Base-by-base conservation (phyloP, 2,888 invertebrate species). In the Eumerus sabulonum region DNA sequence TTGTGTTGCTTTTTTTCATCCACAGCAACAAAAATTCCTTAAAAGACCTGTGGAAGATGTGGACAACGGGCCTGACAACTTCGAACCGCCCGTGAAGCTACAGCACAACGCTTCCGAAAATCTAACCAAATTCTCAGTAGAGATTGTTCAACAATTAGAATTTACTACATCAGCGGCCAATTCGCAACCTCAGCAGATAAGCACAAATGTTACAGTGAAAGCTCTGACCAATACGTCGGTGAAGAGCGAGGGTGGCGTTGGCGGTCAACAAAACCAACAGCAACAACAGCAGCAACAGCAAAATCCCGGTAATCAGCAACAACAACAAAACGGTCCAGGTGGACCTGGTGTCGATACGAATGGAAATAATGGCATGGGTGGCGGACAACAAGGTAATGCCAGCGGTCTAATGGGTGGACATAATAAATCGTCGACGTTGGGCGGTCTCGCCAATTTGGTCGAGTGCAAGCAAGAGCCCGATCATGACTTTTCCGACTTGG, bases 191-290 rank as follows among this genome's bases (percentile, higher is more conserved):
- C 96, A 96, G 86, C 96, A 96, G 89, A 96, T 96, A 83, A 95
- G 94, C 85, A 96, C 97, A 82, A 96, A 96, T 90, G 96, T 97
- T 70, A 97, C 96, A 60, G 96, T 97, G 82, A 97, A 96, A 86
- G 93, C 94, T 40, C 89, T 94, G 84, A 93, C 93, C 82, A 94
- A 93, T 86, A 92, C 93, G 53, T 89, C 89, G 62, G 89, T 89
- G 44, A 89, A 89, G 81, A 89, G 88, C 82, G 89, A 89, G 83
- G 88, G 88, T 45, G 88, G 84, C 18, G 86, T 85, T 5, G 56
- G 67, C n/a, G 54, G 63, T 51, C 59, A 59, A 35, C 73, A 70
- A 40, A 53, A 77, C 11, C 81, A 81, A n/a, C 40, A 40, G 11
- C 40, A 40, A 40, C 40, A 40, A 19, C 71, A 77, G 57, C 72